Evolutionary conservation across 2,113 vertebrate species (phyloP), one percentile per base, ranked within the genome.

Genomic region (Oryzias woworae): DNA sequence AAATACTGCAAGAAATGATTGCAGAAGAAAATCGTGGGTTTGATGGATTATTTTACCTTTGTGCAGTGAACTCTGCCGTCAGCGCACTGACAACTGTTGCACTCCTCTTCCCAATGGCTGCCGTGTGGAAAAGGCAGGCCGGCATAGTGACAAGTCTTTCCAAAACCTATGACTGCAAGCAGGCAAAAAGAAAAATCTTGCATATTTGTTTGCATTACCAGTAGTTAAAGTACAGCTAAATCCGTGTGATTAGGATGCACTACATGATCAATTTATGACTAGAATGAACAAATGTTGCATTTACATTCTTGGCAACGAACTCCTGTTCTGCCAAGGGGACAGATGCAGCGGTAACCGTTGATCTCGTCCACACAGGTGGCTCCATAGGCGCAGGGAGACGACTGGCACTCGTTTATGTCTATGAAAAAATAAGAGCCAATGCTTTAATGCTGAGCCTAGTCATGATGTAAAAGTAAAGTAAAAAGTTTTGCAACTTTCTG

Each of bases 371-470:
- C 92, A 22, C 97, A 99, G 1, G 96, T 97, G 83, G 96, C 93
- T 50, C 96, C 97, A 0, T 96, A 97, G 14, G 95, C 94, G 57
- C 96, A 99, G 5, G 96, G 97, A 0, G 95, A 96, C 1, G 96
- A 98, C 90, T 98, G 97, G 84, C 96, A 99, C 86, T 99, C 96
- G 3, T 98, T 94, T 2, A 99, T 93, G 85, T 98, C 96, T 99
- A 75, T 0, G 36, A 7, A 58, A 43, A 26, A 16, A 67, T 18
- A 5, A 51, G 2, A 36, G 31, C 1, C n/a, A 53, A 0, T 36
- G 36, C 42, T 23, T 53, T 2, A 48, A 41, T 2, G 18, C 1
- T 6, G 23, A 17, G 4, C 1, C 7, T 1, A 36, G 13, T 16
- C 36, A 31, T 13, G 15, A 36, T 12, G 36, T 36, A 12, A 36